Percentiles rank a stretch among this genome's conserved stretches.
phyloP scores from a whole-genome alignment of 2,888 invertebrate species.

The Liodrosophila aerea region DNA sequence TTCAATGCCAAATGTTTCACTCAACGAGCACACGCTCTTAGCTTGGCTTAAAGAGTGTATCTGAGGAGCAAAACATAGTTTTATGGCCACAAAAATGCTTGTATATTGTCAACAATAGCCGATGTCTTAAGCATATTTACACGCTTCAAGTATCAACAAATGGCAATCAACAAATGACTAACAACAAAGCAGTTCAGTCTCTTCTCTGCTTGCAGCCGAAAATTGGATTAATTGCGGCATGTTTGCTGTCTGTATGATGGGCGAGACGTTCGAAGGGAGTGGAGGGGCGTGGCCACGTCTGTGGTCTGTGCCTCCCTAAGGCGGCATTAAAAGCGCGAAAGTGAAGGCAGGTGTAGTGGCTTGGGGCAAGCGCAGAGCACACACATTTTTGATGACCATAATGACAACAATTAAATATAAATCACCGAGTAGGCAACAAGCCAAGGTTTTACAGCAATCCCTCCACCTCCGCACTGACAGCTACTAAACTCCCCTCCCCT shows the following conservation, averaged over 20 bases:
- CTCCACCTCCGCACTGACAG: too few relatives aligned
- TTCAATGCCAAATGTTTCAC: slow-evolving; percentile 22
- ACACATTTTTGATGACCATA: slow-evolving; percentile 73
- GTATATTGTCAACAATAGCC: slow-evolving; percentile 37
- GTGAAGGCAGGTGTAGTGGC: slow-evolving; percentile 42
- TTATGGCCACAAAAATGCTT: slow-evolving; percentile 6
- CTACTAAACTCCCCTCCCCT: neutral
- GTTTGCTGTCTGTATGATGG: slow-evolving; percentile 3
- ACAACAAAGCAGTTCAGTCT: too few relatives aligned
- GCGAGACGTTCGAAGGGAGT: neutral
- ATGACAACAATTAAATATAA: slow-evolving; percentile 80
- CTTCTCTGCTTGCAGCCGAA: too few relatives aligned
- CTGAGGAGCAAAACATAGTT: slow-evolving; percentile 16
- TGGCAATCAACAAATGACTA: slow-evolving; percentile 50
- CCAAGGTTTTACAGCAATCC: slow-evolving; percentile 34
- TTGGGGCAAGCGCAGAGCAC: slow-evolving; percentile 8
- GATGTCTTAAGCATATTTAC: slow-evolving; percentile 46
- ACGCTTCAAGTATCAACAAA: slow-evolving; percentile 51
- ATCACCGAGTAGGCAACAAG: slow-evolving; percentile 67
- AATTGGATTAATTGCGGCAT: slow-evolving; percentile 13
- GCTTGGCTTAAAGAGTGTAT: slow-evolving; percentile 8
- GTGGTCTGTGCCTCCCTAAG: neutral
- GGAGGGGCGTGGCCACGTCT: neutral
- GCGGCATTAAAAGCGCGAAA: slow-evolving; percentile 23
- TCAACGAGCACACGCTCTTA: slow-evolving; percentile 30